Evolutionary conservation across 2,797 vertebrate genomes (phyloP).

Genomic region (Mormyrops attenuatus): DNA sequence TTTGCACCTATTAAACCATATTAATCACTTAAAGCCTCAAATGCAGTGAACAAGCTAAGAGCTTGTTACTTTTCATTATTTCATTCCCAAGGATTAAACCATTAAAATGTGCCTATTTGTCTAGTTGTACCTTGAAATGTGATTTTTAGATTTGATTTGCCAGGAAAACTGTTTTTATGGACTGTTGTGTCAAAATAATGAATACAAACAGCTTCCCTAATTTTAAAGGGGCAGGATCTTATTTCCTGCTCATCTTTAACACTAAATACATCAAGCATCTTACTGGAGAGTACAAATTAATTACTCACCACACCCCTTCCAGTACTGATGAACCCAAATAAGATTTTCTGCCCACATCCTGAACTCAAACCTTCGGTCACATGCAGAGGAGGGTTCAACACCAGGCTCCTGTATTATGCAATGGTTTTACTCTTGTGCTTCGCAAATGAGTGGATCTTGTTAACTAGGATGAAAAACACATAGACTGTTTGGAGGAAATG

Average conservation of each 20-base stretch:
- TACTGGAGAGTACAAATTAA: not conserved
- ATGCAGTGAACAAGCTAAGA: not conserved
- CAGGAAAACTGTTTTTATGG: conserved; percentile 45
- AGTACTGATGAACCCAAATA: not conserved
- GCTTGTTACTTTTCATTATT: not conserved
- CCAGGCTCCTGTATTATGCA: not conserved
- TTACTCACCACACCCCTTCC: not conserved
- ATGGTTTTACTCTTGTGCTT: not conserved
- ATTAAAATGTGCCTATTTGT: not conserved
- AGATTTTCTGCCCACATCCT: not conserved
- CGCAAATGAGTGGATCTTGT: not conserved
- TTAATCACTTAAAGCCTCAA: not conserved
- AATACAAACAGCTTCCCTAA: conserved; percentile 27
- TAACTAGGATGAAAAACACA: not conserved
- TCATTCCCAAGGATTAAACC: not conserved
- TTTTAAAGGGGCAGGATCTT: conserved; percentile 19
- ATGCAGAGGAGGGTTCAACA: not conserved
- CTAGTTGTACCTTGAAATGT: not conserved
- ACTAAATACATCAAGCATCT: conserved; percentile 7
- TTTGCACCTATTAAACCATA: not conserved
- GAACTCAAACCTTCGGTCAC: not conserved
- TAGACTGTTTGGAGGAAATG: not conserved
- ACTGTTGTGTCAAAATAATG: conserved; percentile 53
- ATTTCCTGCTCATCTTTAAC: conserved; percentile 15
- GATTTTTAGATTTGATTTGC: not conserved